Conservation (phyloP, 53 echinoderm and acorn worm species). For the Holothuria leucospilota region DNA sequence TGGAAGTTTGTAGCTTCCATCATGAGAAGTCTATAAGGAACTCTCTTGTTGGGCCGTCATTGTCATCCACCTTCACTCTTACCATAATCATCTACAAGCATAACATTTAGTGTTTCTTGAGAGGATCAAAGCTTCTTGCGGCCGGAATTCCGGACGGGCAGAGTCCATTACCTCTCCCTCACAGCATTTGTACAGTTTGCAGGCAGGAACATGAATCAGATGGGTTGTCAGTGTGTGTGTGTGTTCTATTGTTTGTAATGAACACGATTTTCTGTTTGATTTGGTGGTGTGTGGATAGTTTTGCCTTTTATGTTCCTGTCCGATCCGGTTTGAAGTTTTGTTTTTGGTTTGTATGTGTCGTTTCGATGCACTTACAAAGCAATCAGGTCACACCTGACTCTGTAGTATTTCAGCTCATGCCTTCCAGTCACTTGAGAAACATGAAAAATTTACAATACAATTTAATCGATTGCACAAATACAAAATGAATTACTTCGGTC, state of each 20-base stretch:
- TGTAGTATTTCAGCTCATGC: background rate
- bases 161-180: background rate
- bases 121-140: background rate
- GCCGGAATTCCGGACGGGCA: background rate
- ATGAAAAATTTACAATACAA: too few relatives aligned
- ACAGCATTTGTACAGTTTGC: background rate
- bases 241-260: too few relatives aligned
- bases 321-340: too few relatives aligned
- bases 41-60: background rate
- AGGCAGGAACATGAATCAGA: background rate
- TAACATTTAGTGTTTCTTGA: background rate
- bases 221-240: too few relatives aligned
- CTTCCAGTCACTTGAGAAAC: slow-evolving; percentile 6
- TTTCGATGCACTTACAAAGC: too few relatives aligned
- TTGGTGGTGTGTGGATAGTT: too few relatives aligned
- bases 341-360: too few relatives aligned
- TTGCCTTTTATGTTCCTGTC: too few relatives aligned
- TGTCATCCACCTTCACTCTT: background rate
- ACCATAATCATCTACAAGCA: background rate
- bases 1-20: background rate
- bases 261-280: too few relatives aligned
- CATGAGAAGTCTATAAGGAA: background rate
- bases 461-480: too few relatives aligned
- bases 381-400: background rate
- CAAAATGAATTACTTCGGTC: too few relatives aligned